phyloP scores from a whole-genome alignment of 1,140 invertebrate species.

The Drosophila ercepeae region DNA sequence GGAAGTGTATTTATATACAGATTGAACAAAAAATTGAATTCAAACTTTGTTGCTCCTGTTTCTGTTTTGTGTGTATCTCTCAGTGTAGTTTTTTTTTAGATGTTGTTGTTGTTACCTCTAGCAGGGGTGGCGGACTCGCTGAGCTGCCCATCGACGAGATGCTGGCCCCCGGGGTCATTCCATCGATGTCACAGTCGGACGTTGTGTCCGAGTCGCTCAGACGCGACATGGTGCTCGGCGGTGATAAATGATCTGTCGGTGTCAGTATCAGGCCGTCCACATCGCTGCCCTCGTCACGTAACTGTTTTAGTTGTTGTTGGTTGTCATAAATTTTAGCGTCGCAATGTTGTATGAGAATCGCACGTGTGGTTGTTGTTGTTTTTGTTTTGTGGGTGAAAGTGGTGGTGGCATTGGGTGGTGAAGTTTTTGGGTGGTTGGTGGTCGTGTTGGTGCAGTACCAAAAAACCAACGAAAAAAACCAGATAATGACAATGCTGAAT shows the following conservation, averaged over 20 bases:
- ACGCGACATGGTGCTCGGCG: slow-evolving; percentile 93
- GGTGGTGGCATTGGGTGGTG: slow-evolving; percentile 29
- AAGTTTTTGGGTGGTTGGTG: slow-evolving; percentile 34
- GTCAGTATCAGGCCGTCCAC: slow-evolving; percentile 86
- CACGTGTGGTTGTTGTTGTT: slow-evolving; percentile 48
- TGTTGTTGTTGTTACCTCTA: slow-evolving; percentile 83
- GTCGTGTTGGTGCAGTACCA: slow-evolving; percentile 67
- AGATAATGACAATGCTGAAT: slow-evolving; percentile 48
- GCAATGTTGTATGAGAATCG: slow-evolving; percentile 53
- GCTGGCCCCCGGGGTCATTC: slow-evolving; percentile 88
- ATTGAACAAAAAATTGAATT: slow-evolving; percentile 55
- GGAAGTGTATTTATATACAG: slow-evolving; percentile 44
- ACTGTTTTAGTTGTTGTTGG: slow-evolving; percentile 57
- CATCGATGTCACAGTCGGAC: slow-evolving; percentile 95
- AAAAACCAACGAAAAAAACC: slow-evolving; percentile 43
- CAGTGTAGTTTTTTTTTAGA: slow-evolving; percentile 31
- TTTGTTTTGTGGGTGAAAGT: slow-evolving; percentile 32
- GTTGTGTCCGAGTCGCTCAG: slow-evolving; percentile 95
- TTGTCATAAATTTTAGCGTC: slow-evolving; percentile 71
- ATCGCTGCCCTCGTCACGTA: slow-evolving; percentile 83
- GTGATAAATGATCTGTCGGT: slow-evolving; percentile 95
- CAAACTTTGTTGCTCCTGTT: slow-evolving; percentile 11
- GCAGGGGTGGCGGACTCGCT: slow-evolving; percentile 88
- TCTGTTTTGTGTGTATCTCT: slow-evolving; percentile 31
- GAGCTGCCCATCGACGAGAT: slow-evolving; percentile 95